Conservation (phyloP, 2,797 vertebrate species). For the Enteromius mattozi region DNA sequence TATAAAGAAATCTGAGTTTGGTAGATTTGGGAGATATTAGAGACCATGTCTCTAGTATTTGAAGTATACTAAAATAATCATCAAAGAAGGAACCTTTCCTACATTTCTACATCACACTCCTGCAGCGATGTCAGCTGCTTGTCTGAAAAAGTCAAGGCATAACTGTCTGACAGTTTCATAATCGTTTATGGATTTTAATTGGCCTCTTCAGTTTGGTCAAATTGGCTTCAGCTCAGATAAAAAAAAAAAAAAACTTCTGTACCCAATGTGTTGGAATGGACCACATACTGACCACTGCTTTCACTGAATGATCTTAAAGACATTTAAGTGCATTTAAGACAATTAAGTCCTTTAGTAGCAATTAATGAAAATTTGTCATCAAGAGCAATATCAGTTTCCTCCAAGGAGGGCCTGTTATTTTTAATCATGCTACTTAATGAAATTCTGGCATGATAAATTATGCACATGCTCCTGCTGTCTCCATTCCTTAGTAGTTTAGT, state of each 20-base stretch:
- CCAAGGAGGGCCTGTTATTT: constrained; percentile 19
- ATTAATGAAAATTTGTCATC: constrained; percentile 1
- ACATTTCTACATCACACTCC: neutral
- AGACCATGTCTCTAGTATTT: neutral
- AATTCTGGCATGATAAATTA: constrained; percentile 35
- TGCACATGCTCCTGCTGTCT: neutral
- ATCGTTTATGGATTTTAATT: constrained; percentile 33
- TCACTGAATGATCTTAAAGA: neutral
- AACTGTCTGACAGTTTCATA: constrained; percentile 12
- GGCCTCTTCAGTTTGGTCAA: constrained; percentile 10
- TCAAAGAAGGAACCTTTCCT: constrained; percentile 41
- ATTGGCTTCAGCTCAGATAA: neutral
- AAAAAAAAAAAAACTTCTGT: neutral
- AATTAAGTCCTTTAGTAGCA: neutral
- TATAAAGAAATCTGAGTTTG: neutral
- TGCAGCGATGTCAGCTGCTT: constrained; percentile 32
- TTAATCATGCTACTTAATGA: constrained; percentile 27
- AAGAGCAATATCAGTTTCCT: constrained; percentile 11
- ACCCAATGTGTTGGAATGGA: neutral
- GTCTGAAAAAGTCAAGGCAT: neutral
- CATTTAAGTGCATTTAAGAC: neutral
- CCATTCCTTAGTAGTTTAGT: neutral
- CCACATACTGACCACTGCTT: constrained; percentile 12
- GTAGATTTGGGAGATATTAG: neutral
- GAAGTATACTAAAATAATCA: constrained; percentile 42